Evolutionary conservation across 1,140 invertebrate species (phyloP).

Genomic region (Diabrotica virgifera): DNA sequence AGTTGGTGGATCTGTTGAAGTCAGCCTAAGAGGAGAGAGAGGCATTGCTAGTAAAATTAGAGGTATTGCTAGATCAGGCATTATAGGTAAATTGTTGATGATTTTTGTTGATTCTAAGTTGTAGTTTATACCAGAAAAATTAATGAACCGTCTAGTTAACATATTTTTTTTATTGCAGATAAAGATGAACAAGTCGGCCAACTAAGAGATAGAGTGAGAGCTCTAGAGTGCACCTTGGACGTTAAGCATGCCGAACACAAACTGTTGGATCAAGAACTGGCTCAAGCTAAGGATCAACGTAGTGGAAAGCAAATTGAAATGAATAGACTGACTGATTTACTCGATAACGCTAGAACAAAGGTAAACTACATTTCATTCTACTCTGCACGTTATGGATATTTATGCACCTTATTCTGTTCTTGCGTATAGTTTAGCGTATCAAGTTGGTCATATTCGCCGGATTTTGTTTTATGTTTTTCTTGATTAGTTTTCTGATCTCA

Average conservation of each 20-base stretch:
- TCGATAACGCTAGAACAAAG: slow-evolving; percentile 79
- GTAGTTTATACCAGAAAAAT: too few species aligned
- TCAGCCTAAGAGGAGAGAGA: slow-evolving; percentile 79
- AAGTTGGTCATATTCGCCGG: too few species aligned
- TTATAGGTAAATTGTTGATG: background rate
- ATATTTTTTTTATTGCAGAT: slow-evolving; percentile 5
- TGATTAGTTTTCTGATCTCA: too few species aligned
- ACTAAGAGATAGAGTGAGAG: slow-evolving; percentile 62
- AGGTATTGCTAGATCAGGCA: slow-evolving; percentile 54
- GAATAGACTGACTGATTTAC: slow-evolving; percentile 66
- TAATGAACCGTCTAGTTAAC: too few species aligned
- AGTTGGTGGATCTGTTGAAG: slow-evolving; percentile 82
- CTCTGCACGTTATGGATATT: background rate
- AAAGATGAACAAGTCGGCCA: slow-evolving; percentile 57
- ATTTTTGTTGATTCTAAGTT: too few species aligned
- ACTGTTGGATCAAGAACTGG: slow-evolving; percentile 67
- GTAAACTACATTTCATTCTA: slow-evolving; percentile 31
- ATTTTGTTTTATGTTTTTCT: too few species aligned
- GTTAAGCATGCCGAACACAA: slow-evolving; percentile 68
- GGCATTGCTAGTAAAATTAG: slow-evolving; percentile 75
- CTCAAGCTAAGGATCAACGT: slow-evolving; percentile 64
- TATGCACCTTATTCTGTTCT: too few species aligned
- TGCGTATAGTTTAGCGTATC: too few species aligned
- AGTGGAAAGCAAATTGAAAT: slow-evolving; percentile 71
- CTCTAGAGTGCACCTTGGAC: slow-evolving; percentile 70